Percentiles rank a stretch among this genome's conserved stretches.
Conservation (phyloP, 2,888 invertebrate species). For the Priocnemis perturbator region DNA sequence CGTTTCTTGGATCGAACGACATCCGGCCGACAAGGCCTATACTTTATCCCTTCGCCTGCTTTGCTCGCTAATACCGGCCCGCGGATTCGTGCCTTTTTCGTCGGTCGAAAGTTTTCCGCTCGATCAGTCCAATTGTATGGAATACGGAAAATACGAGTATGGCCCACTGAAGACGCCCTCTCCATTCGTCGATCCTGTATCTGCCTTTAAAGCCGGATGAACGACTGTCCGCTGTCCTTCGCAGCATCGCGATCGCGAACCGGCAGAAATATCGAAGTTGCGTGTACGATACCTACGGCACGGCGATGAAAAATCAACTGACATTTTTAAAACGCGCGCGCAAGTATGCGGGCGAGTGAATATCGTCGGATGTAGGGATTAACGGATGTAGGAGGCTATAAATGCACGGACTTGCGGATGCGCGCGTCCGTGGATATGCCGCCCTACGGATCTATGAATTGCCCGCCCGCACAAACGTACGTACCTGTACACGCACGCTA, state of each 20-base stretch:
- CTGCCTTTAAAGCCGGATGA: constrained; percentile 30
- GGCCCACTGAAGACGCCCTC: constrained; percentile 26
- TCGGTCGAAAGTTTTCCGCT: not conserved
- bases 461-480: too few species aligned
- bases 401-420: constrained; percentile 1
- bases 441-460: not conserved
- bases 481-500: too few species aligned
- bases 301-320: too few species aligned
- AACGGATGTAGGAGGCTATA: not conserved
- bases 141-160: constrained; percentile 31
- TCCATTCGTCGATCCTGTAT: constrained; percentile 29
- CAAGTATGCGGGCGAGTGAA: not conserved
- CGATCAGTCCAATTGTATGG: constrained; percentile 16
- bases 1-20: too few species aligned
- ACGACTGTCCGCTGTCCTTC: constrained; percentile 17
- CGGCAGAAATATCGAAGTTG: too few species aligned
- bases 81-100: too few species aligned
- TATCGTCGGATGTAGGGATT: not conserved
- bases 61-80: too few species aligned
- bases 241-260: constrained; percentile 6
- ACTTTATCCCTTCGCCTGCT: too few species aligned
- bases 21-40: too few species aligned
- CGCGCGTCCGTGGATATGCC: not conserved
- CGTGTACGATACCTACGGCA: too few species aligned
- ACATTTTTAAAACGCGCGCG: too few species aligned